Evolutionary conservation across 1,140 invertebrate genomes (phyloP).

Genomic region (Diuraphis noxia): DNA sequence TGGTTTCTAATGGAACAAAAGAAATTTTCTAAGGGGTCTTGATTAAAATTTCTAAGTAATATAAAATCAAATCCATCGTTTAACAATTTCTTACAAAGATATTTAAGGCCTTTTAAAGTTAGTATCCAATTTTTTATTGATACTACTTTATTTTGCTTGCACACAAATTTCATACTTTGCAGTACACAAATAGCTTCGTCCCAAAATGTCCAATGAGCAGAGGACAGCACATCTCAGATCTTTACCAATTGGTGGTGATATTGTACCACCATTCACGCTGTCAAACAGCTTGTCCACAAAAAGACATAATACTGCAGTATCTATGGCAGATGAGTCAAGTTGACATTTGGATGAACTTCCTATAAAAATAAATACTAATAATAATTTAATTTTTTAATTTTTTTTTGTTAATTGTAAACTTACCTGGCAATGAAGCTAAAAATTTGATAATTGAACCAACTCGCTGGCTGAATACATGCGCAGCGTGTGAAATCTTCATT

Average conservation of each 20-base stretch:
- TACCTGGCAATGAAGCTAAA: not conserved
- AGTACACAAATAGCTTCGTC: not conserved
- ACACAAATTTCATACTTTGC: not conserved
- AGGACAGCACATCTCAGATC: not conserved
- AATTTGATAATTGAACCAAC: not conserved
- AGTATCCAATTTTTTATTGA: not conserved
- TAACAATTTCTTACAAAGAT: not conserved
- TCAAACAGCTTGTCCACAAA: not conserved
- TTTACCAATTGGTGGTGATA: not conserved
- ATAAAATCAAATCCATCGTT: not conserved
- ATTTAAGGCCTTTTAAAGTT: not conserved
- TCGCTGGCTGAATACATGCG: not conserved
- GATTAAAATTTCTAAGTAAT: too few relatives aligned
- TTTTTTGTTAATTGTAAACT: not conserved
- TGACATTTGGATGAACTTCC: not conserved
- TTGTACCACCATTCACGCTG: not conserved
- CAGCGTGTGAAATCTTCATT: not conserved
- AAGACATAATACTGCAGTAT: not conserved
- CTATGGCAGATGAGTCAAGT: not conserved
- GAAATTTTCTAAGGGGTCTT: not conserved
- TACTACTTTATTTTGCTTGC: not conserved
- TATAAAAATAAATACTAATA: not conserved
- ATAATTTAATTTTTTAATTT: not conserved
- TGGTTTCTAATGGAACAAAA: not conserved
- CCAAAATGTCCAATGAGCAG: not conserved